These are phyloP conservation scores for Dinomys branickii DNA, from an alignment of 2,113 vertebrate genomes.

Conservation along the genomic window DNA sequence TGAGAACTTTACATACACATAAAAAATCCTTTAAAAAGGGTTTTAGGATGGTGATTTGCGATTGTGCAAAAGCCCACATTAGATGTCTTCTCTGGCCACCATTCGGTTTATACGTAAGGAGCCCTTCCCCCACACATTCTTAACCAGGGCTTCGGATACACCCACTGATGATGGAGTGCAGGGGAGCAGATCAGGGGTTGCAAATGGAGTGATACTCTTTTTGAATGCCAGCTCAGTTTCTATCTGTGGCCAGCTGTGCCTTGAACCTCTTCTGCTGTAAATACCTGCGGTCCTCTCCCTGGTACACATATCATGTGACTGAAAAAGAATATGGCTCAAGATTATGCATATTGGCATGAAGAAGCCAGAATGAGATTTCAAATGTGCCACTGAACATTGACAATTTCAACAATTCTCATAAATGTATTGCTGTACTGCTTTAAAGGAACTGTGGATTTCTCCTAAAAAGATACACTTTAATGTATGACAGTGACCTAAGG, in stretches of 20 bases:
- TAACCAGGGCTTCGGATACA: neutral
- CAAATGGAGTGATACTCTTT: neutral
- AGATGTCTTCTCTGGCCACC: neutral
- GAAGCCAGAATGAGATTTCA: conserved; percentile 14
- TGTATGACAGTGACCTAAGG: neutral
- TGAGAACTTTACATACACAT: neutral
- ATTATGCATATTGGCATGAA: neutral
- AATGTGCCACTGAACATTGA: neutral
- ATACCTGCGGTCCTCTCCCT: neutral
- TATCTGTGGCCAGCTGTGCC: conserved; percentile 13
- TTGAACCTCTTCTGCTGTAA: neutral
- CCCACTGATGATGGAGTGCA: neutral
- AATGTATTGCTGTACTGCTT: neutral
- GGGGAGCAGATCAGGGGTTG: neutral
- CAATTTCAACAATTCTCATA: neutral
- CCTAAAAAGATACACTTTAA: neutral
- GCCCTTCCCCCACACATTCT: neutral
- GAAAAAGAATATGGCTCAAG: neutral
- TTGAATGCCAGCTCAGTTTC: neutral
- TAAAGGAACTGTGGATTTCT: neutral
- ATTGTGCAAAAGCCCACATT: neutral
- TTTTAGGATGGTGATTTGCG: neutral
- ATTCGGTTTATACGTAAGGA: neutral
- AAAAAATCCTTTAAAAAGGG: neutral
- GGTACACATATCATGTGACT: neutral